A percentile compares a stretch with the other conserved stretches of the same genome.
Conservation (phyloP, 2,113 vertebrate genomes). For the Mirounga angustirostris region DNA sequence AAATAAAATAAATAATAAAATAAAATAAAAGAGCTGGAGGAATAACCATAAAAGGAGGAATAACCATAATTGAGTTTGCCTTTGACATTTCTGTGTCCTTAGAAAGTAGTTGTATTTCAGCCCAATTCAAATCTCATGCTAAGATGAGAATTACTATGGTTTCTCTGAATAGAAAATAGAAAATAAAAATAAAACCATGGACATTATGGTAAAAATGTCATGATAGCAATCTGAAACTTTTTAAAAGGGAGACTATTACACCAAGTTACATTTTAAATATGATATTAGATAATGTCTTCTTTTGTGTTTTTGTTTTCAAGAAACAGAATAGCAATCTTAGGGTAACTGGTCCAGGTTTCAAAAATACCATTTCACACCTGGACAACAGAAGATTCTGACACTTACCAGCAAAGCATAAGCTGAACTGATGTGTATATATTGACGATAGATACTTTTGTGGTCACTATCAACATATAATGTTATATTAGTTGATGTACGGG, state of each 20-base stretch:
- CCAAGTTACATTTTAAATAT: background rate
- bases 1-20: too few relatives aligned
- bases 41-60: background rate
- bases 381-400: background rate
- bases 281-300: background rate
- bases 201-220: background rate
- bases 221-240: background rate
- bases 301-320: background rate
- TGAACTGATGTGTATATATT: background rate
- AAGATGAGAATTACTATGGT: background rate
- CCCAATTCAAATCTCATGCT: background rate
- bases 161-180: background rate
- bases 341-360: background rate
- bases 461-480: background rate
- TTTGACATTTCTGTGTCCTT: conserved; percentile 43
- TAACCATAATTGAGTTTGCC: background rate
- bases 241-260: background rate
- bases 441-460: background rate
- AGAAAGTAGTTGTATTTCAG: background rate
- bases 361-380: background rate
- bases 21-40: background rate
- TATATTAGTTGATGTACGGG: background rate
- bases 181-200: background rate
- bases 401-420: background rate
- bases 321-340: background rate